Evolutionary conservation across 2,113 vertebrate genomes (phyloP).

Genomic region (Hippotragus niger): DNA sequence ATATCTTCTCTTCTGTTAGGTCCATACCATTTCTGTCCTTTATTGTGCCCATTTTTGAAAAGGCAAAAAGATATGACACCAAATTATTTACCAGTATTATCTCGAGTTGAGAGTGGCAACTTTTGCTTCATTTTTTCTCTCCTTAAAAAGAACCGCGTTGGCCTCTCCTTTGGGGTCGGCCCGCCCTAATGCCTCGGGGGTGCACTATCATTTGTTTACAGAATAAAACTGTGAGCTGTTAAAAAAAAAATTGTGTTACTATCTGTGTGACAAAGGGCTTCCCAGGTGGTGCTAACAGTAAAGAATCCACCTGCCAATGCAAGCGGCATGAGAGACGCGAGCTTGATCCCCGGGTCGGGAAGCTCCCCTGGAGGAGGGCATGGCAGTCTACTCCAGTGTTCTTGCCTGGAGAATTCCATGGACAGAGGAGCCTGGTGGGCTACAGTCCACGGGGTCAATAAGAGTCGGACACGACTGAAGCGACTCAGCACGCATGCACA

Average conservation of each 20-base stretch:
- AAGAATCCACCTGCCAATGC: background rate
- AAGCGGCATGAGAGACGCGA: accelerated
- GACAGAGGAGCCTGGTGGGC: background rate
- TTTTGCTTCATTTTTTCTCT: background rate
- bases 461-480: background rate
- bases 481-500: background rate
- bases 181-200: background rate
- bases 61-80: background rate
- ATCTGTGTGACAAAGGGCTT: background rate
- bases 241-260: background rate
- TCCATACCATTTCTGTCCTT: background rate
- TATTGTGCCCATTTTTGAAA: background rate
- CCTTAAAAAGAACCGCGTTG: background rate
- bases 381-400: background rate
- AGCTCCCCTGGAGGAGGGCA: background rate
- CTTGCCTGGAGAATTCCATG: background rate
- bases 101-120: background rate
- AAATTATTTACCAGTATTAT: accelerated
- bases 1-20: background rate
- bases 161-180: background rate
- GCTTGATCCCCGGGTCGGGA: accelerated
- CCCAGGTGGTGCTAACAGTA: background rate
- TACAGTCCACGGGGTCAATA: background rate
- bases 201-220: background rate
- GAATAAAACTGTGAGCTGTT: background rate